phyloP scores from a whole-genome alignment of 1,140 invertebrate genomes.

The Melanaphis sacchari region DNA sequence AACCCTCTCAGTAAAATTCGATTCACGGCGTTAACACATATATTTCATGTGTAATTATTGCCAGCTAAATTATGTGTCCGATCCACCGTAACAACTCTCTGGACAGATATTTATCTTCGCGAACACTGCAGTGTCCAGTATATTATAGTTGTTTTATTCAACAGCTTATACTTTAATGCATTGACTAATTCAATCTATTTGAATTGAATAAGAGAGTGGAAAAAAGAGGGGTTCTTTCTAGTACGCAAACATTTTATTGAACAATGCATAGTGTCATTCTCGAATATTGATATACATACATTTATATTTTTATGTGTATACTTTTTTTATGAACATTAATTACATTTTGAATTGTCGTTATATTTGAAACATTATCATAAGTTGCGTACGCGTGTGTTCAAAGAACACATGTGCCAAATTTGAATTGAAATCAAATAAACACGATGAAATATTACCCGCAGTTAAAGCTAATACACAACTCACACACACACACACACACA shows the following conservation, averaged over 20 bases:
- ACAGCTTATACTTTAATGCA: background rate
- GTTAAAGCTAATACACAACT: background rate
- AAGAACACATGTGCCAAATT: slow-evolving; percentile 15
- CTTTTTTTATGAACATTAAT: background rate
- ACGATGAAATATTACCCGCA: background rate
- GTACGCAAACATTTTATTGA: background rate
- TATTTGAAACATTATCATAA: background rate
- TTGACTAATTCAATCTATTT: slow-evolving; percentile 39
- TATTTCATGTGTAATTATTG: slow-evolving; percentile 51
- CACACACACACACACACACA: too few relatives aligned
- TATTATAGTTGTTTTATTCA: background rate
- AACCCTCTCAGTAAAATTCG: slow-evolving; percentile 39
- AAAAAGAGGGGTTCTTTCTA: slow-evolving; percentile 29
- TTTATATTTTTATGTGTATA: background rate
- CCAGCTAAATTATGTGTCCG: background rate
- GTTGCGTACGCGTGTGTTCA: slow-evolving; percentile 14
- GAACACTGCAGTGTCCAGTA: background rate
- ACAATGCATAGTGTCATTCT: background rate
- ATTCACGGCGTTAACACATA: slow-evolving; percentile 28
- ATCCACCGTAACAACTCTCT: slow-evolving; percentile 1
- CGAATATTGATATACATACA: background rate
- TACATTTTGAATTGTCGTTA: background rate
- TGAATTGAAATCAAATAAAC: background rate
- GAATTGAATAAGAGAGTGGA: slow-evolving; percentile 11
- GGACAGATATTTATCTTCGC: slow-evolving; percentile 53